Evolutionary conservation across 2,797 vertebrate species (phyloP), one percentile per base, ranked within the genome.

Genomic region (Eleutherodactylus coqui): DNA sequence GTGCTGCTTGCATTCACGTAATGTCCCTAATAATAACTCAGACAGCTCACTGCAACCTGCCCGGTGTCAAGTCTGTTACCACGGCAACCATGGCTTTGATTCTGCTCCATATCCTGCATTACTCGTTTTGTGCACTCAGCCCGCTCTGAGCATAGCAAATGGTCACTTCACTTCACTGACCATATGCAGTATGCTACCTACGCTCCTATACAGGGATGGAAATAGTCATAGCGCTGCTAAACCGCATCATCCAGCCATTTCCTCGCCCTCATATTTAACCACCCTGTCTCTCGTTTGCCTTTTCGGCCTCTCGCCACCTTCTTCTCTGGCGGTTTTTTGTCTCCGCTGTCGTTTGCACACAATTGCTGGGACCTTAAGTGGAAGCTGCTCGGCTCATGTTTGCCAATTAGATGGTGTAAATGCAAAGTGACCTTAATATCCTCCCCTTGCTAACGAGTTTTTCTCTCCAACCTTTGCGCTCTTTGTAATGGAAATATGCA

Each of bases 351-450:
- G 8, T 75, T 64, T 77, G 53, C 76, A 64, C 69, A 79, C 67
- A 75, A 41, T 77, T 45, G 64, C 64, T 24, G 8, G 82, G 32
- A 62, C 53, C 77, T 70, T 58, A 53, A 84, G 76, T 83, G 55
- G 51, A 43, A 45, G 43, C 70, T 27, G 82, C 67, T 62, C 43
- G 95, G 98, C 96, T 95, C 95, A 95, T 97, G 96, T 98, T 97
- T 98, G 96, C 96, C 96, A 98, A 98, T 99, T 99, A 97, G 96
- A 92, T 94, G 89, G 96, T 96, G 96, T 96, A 97, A 98, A 98
- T 99, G 96, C 97, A 96, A 97, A 97, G 95, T 97, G 96, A 99
- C 97, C 97, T 98, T 97, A 96, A 96, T 96, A 95, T 94, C 94
- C 95, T 94, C 95, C 95, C 93, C 91, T 94, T 92, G 93, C 94